Evolutionary conservation across 2,888 invertebrate species (phyloP).

Genomic region (Thyatira batis): DNA sequence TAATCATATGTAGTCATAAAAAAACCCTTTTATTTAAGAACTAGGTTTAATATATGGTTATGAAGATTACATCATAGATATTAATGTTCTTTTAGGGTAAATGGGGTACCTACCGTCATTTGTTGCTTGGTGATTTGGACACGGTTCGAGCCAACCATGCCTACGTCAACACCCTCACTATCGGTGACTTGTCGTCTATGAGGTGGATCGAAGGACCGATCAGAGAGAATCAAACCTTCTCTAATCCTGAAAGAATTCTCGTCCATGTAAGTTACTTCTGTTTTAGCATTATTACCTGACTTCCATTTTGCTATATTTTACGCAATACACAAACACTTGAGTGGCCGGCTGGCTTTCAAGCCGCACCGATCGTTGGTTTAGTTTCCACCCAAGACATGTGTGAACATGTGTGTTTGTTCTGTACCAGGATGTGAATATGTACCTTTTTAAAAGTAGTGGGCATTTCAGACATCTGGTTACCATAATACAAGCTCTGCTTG

Average conservation of each 20-base stretch:
- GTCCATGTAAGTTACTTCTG: slow-evolving; percentile 62
- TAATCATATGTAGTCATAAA: too few species aligned
- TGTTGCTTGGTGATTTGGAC: slow-evolving; percentile 82
- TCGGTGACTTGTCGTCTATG: slow-evolving; percentile 93
- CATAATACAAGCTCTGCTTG: too few species aligned
- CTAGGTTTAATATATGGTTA: slow-evolving; percentile 1
- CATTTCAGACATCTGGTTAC: too few species aligned
- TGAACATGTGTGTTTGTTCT: too few species aligned
- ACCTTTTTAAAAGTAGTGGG: too few species aligned
- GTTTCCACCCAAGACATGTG: too few species aligned
- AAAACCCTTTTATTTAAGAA: too few species aligned
- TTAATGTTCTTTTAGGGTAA: slow-evolving; percentile 57
- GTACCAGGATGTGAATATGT: too few species aligned
- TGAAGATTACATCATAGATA: slow-evolving; percentile 10
- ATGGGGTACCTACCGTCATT: slow-evolving; percentile 94
- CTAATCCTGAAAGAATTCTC: slow-evolving; percentile 46
- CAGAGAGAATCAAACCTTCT: slow-evolving; percentile 52
- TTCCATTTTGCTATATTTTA: too few species aligned
- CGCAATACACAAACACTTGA: too few species aligned
- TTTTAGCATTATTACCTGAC: background rate
- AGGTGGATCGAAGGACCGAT: slow-evolving; percentile 86
- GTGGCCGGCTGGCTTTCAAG: too few species aligned
- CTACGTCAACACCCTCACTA: slow-evolving; percentile 88
- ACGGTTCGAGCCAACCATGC: slow-evolving; percentile 84
- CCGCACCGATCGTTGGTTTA: too few species aligned